Evolutionary conservation across 2,888 invertebrate genomes (phyloP).

Genomic region (Tipula confusa): DNA sequence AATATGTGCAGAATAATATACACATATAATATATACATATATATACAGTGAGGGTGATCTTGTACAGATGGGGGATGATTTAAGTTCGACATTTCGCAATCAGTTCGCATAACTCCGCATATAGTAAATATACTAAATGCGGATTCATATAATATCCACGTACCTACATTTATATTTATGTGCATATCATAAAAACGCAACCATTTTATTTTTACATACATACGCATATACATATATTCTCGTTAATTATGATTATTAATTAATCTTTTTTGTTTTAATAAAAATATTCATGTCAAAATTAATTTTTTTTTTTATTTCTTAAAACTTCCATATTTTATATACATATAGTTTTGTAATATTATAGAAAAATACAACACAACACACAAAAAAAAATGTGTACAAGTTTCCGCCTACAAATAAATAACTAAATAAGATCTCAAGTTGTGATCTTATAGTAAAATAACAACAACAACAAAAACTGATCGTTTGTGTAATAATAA

Average conservation of each 20-base stretch:
- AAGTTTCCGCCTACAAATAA: slow-evolving; percentile 29
- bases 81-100: neutral
- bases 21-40: no score
- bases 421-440: slow-evolving; percentile 30
- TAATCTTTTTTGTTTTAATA: neutral
- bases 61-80: neutral
- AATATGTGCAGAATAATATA: neutral
- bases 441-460: slow-evolving; percentile 27
- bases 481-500: slow-evolving; percentile 21
- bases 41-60: neutral
- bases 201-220: neutral
- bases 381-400: neutral
- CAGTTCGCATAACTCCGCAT: neutral
- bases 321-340: neutral
- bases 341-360: neutral
- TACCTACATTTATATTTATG: no score
- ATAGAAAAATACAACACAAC: neutral
- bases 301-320: neutral
- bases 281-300: neutral
- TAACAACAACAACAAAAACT: neutral
- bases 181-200: neutral
- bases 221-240: neutral
- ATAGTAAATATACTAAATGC: no score
- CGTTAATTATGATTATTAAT: slow-evolving; percentile 3
- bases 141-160: no score